Base-by-base conservation (phyloP, 2,797 vertebrate species). In the Trematomus bernacchii region DNA sequence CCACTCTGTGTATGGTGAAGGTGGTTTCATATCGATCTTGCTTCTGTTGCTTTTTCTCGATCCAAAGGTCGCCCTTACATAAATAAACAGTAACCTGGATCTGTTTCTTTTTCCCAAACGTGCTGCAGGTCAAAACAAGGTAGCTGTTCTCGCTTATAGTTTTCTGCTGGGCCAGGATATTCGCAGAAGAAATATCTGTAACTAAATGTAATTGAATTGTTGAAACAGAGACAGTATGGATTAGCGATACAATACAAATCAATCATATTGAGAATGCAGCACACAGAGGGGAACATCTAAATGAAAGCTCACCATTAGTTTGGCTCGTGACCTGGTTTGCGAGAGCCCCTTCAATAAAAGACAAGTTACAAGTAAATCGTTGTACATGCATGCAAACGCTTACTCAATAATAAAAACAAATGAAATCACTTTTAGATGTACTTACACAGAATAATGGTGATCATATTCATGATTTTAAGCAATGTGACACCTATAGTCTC, bases 41-140 rank as follows among this genome's bases (percentile, higher is more conserved):
- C 16, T 51, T 79, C 64, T 55, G 69, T 3, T 0, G 0, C 6
- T 11, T 2, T 61, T 3, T 1, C 0, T 2, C 0, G 6, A 86
- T 57, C 14, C 5, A 74, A 1, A 0, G 0, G 0, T 27, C 79
- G 11, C 88, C 60, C 5, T 71, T 89, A 16, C 78, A 89, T 21
- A 92, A 61, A 82, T 90, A 89, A 51, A 92, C 0, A 71, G 0
- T 46, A 21, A 61, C 63, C 1, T 0, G 0, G 2, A 2, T 40
- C 0, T 0, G 0, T 51, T 71, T 71, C 61, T 77, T 86, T 2
- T 0, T 12, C 0, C 84, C 78, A 69, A 71, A 74, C 10, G 82
- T 85, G 73, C 68, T 90, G 73, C 91, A 93, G 37, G 14, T 91
- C 18, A 90, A 0, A 43, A 15, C 1, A 10, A 92, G 59, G 37